phyloP scores from a whole-genome alignment of 1,140 invertebrate species.

The Lucilia cuprina region DNA sequence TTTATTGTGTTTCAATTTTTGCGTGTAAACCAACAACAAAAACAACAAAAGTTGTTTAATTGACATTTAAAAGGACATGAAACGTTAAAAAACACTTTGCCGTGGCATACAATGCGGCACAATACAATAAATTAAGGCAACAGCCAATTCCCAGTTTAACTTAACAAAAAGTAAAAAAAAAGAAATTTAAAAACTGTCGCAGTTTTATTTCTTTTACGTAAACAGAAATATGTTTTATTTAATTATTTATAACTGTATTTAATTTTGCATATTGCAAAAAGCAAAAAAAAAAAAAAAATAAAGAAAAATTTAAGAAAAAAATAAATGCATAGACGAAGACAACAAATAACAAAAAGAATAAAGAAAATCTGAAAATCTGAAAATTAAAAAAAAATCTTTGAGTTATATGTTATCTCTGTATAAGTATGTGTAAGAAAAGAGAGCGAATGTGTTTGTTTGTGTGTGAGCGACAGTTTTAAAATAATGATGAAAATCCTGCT shows the following conservation, averaged over 20 bases:
- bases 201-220: background rate
- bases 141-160: background rate
- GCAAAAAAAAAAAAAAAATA: too few relatives aligned
- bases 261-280: slow-evolving; percentile 10
- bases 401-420: background rate
- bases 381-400: too few relatives aligned
- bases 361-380: background rate
- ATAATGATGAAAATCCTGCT: slow-evolving; percentile 28
- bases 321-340: background rate
- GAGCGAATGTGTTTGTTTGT: background rate
- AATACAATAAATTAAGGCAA: background rate
- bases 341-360: background rate
- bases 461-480: background rate
- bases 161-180: background rate
- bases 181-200: background rate
- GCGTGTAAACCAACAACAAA: background rate
- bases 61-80: slow-evolving; percentile 22
- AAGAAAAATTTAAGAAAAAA: too few relatives aligned
- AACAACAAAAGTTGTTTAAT: background rate
- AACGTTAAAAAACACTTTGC: slow-evolving; percentile 11
- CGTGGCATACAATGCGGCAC: background rate
- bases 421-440: background rate
- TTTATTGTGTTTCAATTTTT: background rate
- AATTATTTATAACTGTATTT: slow-evolving; percentile 24
- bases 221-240: background rate